Conservation (phyloP, 2,797 vertebrate genomes). For the Erithacus rubecula region DNA sequence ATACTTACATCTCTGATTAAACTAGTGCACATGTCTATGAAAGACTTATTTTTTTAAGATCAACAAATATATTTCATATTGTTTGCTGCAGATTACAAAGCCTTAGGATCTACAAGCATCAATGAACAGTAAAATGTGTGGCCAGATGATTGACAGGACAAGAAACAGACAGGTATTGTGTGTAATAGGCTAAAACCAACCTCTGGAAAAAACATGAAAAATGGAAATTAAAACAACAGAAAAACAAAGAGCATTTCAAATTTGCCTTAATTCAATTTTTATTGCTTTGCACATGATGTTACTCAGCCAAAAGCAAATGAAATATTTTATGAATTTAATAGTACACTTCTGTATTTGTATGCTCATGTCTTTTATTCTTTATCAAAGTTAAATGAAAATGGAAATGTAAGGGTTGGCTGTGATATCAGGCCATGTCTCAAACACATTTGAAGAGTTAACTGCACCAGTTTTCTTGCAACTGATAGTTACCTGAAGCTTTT, state of each 20-base stretch:
- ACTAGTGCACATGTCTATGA: background rate
- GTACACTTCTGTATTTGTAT: background rate
- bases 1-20: constrained; percentile 10
- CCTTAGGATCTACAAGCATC: constrained; percentile 65
- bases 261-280: constrained; percentile 59
- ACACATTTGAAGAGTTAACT: background rate
- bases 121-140: constrained; percentile 83
- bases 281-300: constrained; percentile 32
- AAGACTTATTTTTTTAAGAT: constrained; percentile 2
- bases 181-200: constrained; percentile 78
- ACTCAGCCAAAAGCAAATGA: background rate
- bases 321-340: constrained; percentile 19
- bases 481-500: background rate
- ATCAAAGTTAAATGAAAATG: constrained; percentile 38
- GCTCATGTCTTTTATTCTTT: background rate
- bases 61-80: constrained; percentile 17
- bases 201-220: constrained; percentile 73
- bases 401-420: background rate
- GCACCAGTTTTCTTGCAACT: background rate
- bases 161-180: constrained; percentile 79
- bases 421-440: background rate
- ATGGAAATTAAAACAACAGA: constrained; percentile 74
- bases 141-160: constrained; percentile 77
- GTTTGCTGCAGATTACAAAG: constrained; percentile 13
- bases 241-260: constrained; percentile 75